Evolutionary conservation across 2,888 invertebrate species (phyloP).

Genomic region (Elmis aenea): DNA sequence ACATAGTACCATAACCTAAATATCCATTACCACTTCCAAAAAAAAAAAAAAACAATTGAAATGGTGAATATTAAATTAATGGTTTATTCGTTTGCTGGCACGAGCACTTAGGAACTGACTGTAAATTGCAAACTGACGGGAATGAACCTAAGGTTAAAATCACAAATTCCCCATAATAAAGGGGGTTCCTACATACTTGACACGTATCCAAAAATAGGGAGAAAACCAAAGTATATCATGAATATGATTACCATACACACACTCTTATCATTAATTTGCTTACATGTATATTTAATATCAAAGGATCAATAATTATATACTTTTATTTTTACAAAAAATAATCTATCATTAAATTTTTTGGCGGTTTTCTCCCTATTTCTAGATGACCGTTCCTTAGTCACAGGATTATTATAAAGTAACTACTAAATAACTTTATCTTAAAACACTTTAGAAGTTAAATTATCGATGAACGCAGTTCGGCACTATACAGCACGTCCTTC

Average conservation of each 20-base stretch:
- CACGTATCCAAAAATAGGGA: conserved; percentile 46
- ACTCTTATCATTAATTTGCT: conserved; percentile 39
- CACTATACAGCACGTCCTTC: conserved; percentile 1
- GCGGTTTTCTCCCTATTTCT: conserved; percentile 45
- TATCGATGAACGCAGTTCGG: conserved; percentile 2
- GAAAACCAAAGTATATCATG: conserved; percentile 41
- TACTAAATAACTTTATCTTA: conserved; percentile 13
- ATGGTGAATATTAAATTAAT: no score
- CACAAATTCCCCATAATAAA: conserved; percentile 30
- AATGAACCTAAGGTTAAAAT: no score
- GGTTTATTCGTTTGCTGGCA: no score
- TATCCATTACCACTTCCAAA: no score
- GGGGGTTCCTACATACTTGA: conserved; percentile 35
- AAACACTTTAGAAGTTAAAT: conserved; percentile 16
- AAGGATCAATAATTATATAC: conserved; percentile 42
- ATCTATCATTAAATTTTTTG: conserved; percentile 38
- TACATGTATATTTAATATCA: conserved; percentile 40
- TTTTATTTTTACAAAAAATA: conserved; percentile 48
- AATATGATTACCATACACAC: no score
- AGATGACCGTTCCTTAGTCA: conserved; percentile 45
- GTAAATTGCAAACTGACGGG: no score
- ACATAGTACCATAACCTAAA: no score
- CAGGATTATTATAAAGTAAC: conserved; percentile 47
- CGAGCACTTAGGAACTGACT: no score
- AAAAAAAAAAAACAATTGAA: no score